phyloP scores from a whole-genome alignment of 1,140 invertebrate genomes.

The Sitobion miscanthi region DNA sequence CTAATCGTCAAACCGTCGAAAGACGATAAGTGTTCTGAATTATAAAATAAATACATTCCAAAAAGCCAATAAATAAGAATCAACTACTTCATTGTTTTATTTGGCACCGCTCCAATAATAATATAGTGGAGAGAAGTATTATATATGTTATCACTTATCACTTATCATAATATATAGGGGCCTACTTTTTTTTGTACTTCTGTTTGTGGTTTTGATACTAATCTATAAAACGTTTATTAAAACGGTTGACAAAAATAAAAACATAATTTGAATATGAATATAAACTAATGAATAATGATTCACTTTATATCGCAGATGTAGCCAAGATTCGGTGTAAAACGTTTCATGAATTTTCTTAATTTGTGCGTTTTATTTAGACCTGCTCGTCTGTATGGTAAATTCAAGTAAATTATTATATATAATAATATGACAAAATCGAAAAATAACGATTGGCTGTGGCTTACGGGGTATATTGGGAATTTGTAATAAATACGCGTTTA shows the following conservation, averaged over 20 bases:
- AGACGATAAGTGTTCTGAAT: not conserved
- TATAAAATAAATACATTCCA: not conserved
- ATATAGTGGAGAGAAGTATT: not conserved
- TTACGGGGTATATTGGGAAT: not conserved
- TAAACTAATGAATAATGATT: too few species aligned
- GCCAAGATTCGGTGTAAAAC: not conserved
- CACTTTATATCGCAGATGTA: not conserved
- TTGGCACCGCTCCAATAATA: not conserved
- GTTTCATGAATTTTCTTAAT: not conserved
- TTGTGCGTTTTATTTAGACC: not conserved
- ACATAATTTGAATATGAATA: too few species aligned
- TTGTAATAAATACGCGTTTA: not conserved
- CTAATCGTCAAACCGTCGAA: not conserved
- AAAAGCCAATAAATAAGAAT: not conserved
- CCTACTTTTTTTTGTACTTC: not conserved
- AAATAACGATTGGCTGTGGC: not conserved
- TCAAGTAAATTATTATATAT: not conserved
- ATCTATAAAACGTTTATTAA: not conserved
- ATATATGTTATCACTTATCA: not conserved
- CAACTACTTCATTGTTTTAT: not conserved
- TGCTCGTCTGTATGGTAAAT: not conserved
- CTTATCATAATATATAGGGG: not conserved
- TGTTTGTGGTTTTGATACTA: not conserved
- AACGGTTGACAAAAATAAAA: too few species aligned
- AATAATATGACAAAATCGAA: not conserved